Percentiles rank a stretch among this genome's conserved stretches.
phyloP scores from a whole-genome alignment of 2,113 vertebrate genomes.

The Smithornis capensis region DNA sequence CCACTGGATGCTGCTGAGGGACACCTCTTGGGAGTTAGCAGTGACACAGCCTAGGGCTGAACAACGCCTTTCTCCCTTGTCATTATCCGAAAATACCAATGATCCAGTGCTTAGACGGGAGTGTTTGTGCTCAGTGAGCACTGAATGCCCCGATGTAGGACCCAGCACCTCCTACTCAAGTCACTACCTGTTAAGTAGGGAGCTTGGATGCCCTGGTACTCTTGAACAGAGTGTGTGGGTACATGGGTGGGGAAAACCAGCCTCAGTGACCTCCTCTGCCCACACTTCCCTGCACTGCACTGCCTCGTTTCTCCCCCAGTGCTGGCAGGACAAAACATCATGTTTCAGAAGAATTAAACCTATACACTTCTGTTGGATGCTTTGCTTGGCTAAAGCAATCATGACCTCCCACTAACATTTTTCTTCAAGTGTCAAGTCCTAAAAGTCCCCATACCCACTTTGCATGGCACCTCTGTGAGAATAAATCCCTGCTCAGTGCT shows the following conservation, averaged over 20 bases:
- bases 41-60: neutral
- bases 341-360: neutral
- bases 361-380: neutral
- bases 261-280: neutral
- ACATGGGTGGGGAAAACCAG: neutral
- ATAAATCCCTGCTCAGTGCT: neutral
- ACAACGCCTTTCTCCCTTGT: neutral
- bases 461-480: neutral
- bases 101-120: neutral
- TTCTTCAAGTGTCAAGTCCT: neutral
- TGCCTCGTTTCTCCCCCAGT: neutral
- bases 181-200: neutral
- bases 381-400: neutral
- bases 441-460: neutral
- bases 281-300: rapidly evolving
- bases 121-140: neutral
- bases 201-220: rapidly evolving
- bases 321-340: neutral
- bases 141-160: rapidly evolving
- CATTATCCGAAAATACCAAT: neutral
- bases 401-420: neutral
- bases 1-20: neutral
- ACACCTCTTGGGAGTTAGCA: neutral
- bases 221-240: rapidly evolving
- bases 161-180: neutral